A percentile compares a stretch with the other conserved stretches of the same genome.
phyloP scores from a whole-genome alignment of 1,140 invertebrate species.

The Neodiprion lecontei region DNA sequence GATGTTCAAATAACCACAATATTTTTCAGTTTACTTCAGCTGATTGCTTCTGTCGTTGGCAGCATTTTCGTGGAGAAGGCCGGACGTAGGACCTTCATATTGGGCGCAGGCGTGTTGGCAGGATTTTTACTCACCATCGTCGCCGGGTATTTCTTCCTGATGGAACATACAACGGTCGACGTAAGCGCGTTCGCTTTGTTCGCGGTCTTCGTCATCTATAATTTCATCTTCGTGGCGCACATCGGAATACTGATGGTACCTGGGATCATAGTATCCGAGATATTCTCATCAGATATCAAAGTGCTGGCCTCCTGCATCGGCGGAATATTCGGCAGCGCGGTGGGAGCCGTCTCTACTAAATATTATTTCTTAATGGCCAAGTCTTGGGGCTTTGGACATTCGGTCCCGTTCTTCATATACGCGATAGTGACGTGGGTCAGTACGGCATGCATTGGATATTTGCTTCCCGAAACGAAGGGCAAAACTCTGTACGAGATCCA shows the following conservation, averaged over 20 bases:
- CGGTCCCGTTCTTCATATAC: conserved; percentile 75
- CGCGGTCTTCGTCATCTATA: conserved; percentile 66
- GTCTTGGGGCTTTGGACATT: conserved; percentile 65
- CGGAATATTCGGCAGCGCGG: conserved; percentile 71
- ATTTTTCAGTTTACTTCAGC: conserved; percentile 61
- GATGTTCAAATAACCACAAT: conserved; percentile 47
- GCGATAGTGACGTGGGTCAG: conserved; percentile 55
- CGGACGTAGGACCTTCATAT: conserved; percentile 62
- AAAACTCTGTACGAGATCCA: conserved; percentile 67
- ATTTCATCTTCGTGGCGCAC: conserved; percentile 72
- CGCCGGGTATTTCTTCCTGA: conserved; percentile 67
- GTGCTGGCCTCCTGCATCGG: conserved; percentile 71
- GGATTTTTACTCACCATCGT: conserved; percentile 59
- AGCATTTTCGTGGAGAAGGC: conserved; percentile 54
- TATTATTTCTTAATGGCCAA: conserved; percentile 70
- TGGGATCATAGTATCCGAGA: conserved; percentile 73
- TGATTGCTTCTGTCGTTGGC: conserved; percentile 44
- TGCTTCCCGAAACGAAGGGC: conserved; percentile 81
- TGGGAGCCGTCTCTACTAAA: conserved; percentile 74
- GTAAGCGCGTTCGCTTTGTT: conserved; percentile 58
- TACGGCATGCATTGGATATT: conserved; percentile 66
- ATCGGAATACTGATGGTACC: conserved; percentile 74
- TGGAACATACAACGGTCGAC: conserved; percentile 43
- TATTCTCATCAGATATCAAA: conserved; percentile 74
- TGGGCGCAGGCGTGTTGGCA: conserved; percentile 40